Evolutionary conservation across 2,113 vertebrate species (phyloP).

Genomic region (Meleagris gallopavo): DNA sequence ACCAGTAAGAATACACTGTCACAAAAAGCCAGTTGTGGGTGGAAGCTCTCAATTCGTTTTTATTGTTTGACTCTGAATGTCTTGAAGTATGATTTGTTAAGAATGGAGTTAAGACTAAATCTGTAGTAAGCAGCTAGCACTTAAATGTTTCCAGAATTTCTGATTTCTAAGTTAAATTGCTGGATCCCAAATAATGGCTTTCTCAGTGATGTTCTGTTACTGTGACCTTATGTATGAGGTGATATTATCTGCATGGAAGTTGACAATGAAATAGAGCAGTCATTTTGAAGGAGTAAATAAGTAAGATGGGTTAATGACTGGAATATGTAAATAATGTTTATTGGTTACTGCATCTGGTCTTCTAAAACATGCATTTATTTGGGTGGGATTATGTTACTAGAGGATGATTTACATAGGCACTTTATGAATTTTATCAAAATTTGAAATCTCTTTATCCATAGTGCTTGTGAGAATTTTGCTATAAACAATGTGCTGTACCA

Average conservation of each 20-base stretch:
- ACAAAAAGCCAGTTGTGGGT: slow-evolving; percentile 11
- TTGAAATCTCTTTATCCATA: not conserved
- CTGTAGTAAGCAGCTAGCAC: not conserved
- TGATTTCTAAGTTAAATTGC: slow-evolving; percentile 1
- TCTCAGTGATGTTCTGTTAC: not conserved
- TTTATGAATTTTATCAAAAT: not conserved
- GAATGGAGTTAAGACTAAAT: not conserved
- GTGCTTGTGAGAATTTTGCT: slow-evolving; percentile 50
- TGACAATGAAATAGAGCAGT: not conserved
- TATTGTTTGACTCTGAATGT: not conserved
- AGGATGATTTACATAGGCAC: not conserved
- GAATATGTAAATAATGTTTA: not conserved
- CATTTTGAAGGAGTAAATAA: slow-evolving; percentile 16
- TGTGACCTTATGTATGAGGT: not conserved
- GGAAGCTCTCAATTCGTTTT: slow-evolving; percentile 3
- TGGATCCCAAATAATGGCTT: not conserved
- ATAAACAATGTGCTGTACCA: slow-evolving; percentile 58
- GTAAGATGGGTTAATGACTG: not conserved
- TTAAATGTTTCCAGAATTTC: not conserved
- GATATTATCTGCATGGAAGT: not conserved
- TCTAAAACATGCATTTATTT: not conserved
- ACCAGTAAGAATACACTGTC: not conserved
- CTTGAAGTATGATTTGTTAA: not conserved
- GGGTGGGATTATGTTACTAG: slow-evolving; percentile 1
- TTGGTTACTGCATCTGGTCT: slow-evolving; percentile 11